Percentiles rank a stretch among this genome's conserved stretches.
These are phyloP conservation scores for Lapara coniferarum DNA, from an alignment of 2,888 invertebrate species.

Conservation along the genomic window DNA sequence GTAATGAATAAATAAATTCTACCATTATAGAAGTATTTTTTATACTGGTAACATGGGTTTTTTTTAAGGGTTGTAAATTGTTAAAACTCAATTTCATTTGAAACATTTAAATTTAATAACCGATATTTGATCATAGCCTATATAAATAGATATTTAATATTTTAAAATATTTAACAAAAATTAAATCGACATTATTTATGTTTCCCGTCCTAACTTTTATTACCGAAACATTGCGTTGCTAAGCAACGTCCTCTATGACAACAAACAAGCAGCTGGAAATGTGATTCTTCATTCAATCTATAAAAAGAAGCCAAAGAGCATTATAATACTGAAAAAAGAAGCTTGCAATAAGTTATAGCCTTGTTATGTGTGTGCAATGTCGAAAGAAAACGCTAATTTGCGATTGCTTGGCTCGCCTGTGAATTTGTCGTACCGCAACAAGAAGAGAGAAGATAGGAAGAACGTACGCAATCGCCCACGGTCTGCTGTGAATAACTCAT, in stretches of 20 bases:
- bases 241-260: slow-evolving; percentile 43
- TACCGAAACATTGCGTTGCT: slow-evolving; percentile 28
- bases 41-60: not conserved
- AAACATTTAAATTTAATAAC: no score
- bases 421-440: slow-evolving; percentile 70
- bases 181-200: not conserved
- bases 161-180: no score
- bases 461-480: slow-evolving; percentile 69
- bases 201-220: not conserved
- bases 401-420: slow-evolving; percentile 77
- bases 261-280: slow-evolving; percentile 45
- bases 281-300: slow-evolving; percentile 17
- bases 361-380: slow-evolving; percentile 67
- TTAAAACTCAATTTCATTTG: no score
- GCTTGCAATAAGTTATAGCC: slow-evolving; percentile 32
- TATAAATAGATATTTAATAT: no score
- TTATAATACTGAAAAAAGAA: no score
- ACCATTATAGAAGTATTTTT: not conserved
- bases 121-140: no score
- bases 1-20: not conserved
- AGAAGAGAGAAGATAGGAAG: slow-evolving; percentile 73
- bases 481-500: slow-evolving; percentile 72
- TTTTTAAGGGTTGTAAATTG: not conserved
- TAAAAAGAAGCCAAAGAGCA: slow-evolving; percentile 26
- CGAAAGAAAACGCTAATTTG: slow-evolving; percentile 74